Evolutionary conservation across 2,113 vertebrate species (phyloP).

Genomic region (Natator depressus): DNA sequence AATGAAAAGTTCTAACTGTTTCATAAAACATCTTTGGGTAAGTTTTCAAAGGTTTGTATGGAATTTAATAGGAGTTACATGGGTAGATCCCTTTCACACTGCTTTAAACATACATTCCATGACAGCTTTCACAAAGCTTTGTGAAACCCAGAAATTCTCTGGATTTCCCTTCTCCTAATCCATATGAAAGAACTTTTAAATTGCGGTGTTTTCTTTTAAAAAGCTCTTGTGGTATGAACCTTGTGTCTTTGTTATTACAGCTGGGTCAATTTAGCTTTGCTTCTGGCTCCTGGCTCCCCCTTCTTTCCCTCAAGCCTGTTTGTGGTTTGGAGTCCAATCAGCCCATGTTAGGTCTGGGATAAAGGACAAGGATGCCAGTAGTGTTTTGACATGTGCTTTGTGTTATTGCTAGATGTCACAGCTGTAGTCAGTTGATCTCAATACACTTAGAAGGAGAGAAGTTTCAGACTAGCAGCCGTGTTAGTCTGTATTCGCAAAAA

Average conservation of each 20-base stretch:
- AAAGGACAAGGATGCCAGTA: not conserved
- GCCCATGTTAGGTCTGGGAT: conserved; percentile 61
- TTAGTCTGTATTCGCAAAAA: no score
- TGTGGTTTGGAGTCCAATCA: conserved; percentile 45
- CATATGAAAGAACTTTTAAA: not conserved
- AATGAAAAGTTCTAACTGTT: not conserved
- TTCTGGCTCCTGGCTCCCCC: conserved; percentile 9
- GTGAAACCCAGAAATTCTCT: not conserved
- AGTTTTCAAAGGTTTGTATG: not conserved
- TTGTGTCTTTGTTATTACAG: conserved; percentile 81
- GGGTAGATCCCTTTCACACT: not conserved
- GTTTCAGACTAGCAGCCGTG: no score
- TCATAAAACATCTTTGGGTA: not conserved
- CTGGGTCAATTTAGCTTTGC: conserved; percentile 71
- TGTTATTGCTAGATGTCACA: conserved; percentile 67
- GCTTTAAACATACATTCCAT: not conserved
- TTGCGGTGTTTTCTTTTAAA: conserved; percentile 3
- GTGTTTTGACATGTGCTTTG: conserved; percentile 45
- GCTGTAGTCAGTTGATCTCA: conserved; percentile 26
- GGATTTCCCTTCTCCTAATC: not conserved
- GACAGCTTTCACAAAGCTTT: not conserved
- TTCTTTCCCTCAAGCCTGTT: conserved; percentile 25
- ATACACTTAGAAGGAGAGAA: not conserved
- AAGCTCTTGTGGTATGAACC: not conserved
- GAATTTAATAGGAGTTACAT: not conserved